Conservation (phyloP, 2,888 invertebrate genomes). For the Teinopalpus imperialis region DNA sequence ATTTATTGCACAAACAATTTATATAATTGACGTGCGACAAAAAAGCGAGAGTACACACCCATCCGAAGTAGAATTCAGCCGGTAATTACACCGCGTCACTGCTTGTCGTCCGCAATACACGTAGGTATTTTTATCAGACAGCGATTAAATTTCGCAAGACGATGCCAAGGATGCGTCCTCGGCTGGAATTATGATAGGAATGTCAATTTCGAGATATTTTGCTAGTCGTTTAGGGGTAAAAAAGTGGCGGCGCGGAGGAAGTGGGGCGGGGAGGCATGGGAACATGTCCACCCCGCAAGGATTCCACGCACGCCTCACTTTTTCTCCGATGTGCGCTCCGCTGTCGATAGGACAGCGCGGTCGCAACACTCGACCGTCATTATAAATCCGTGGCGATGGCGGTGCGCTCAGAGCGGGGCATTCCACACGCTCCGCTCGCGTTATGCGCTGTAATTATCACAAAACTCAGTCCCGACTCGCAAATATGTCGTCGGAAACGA, state of each 20-base stretch:
- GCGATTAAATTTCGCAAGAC: constrained; percentile 61
- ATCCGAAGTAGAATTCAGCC: constrained; percentile 61
- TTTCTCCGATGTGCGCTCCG: constrained; percentile 53
- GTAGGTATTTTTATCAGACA: constrained; percentile 61
- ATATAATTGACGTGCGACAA: constrained; percentile 80
- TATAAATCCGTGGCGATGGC: constrained; percentile 75
- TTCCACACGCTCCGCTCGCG: constrained; percentile 74
- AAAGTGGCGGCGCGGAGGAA: constrained; percentile 51
- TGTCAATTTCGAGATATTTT: constrained; percentile 78
- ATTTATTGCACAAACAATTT: constrained; percentile 81
- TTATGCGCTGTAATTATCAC: constrained; percentile 80
- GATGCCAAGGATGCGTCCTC: constrained; percentile 72
- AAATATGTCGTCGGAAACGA: constrained; percentile 80
- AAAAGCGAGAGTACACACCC: constrained; percentile 75
- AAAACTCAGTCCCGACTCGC: constrained; percentile 76
- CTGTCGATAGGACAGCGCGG: constrained; percentile 62
- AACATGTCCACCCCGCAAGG: constrained; percentile 62
- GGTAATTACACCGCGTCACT: constrained; percentile 68
- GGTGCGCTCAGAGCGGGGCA: constrained; percentile 75
- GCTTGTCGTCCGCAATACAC: constrained; percentile 52
- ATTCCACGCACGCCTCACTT: constrained; percentile 62
- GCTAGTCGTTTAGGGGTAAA: constrained; percentile 72
- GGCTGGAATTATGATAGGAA: constrained; percentile 71
- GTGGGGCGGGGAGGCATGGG: constrained; percentile 51
- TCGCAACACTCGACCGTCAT: constrained; percentile 72